Evolutionary conservation across 2,113 vertebrate genomes (phyloP).

Genomic region (Corythaixoides concolor): DNA sequence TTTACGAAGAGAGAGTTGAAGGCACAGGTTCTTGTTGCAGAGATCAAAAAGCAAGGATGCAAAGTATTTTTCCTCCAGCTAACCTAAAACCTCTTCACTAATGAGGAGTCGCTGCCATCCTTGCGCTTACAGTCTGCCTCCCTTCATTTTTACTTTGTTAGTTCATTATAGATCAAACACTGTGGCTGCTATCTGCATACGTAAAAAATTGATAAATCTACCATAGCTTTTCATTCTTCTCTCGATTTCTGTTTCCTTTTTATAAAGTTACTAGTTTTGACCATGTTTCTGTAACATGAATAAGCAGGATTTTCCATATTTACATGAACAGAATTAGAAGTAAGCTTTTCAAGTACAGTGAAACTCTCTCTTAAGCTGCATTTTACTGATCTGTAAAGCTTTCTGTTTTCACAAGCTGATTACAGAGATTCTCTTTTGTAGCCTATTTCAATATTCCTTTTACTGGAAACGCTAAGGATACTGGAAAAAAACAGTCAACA

Average conservation of each 20-base stretch:
- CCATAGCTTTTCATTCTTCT: neutral
- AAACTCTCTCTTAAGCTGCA: neutral
- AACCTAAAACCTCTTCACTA: neutral
- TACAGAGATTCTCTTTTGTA: neutral
- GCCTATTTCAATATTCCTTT: neutral
- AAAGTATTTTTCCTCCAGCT: neutral
- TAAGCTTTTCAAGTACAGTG: neutral
- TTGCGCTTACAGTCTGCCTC: neutral
- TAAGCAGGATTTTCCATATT: neutral
- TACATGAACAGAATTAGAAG: neutral
- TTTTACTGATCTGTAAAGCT: neutral
- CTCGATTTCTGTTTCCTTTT: neutral
- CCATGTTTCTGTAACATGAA: neutral
- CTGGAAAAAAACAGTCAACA: neutral
- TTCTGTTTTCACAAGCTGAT: neutral
- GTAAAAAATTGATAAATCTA: neutral
- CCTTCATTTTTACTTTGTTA: too few relatives aligned
- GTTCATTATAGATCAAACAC: neutral
- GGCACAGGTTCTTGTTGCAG: neutral
- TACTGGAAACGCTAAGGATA: neutral
- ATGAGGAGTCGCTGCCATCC: rapidly evolving
- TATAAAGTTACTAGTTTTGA: neutral
- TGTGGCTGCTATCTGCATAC: neutral
- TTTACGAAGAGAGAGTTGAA: neutral
- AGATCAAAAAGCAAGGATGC: neutral